phyloP scores from a whole-genome alignment of 1,140 invertebrate genomes.

The Drosophila pallidifrons region DNA sequence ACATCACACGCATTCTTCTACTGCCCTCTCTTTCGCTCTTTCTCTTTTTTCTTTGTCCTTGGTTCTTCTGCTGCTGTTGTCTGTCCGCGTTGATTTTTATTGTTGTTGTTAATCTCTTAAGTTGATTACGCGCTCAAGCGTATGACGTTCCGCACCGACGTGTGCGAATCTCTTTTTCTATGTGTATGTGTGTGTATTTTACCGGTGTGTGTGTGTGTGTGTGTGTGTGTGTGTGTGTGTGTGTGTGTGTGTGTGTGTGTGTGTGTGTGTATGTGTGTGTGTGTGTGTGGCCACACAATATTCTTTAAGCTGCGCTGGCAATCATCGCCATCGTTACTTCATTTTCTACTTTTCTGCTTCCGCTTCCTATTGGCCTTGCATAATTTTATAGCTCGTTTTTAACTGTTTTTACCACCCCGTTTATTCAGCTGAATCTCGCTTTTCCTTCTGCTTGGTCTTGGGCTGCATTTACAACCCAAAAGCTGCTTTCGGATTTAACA shows the following conservation, averaged over 20 bases:
- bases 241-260: not conserved
- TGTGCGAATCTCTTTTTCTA: not conserved
- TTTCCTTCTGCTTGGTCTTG: not conserved
- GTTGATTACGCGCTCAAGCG: constrained; percentile 39
- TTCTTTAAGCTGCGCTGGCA: constrained; percentile 27
- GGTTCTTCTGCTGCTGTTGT: not conserved
- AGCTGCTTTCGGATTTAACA: constrained; percentile 14
- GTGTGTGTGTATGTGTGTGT: constrained; percentile 9
- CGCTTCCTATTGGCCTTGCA: constrained; percentile 29
- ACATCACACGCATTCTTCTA: not conserved
- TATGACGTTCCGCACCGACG: not conserved
- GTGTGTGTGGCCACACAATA: constrained; percentile 20
- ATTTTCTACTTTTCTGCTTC: constrained; percentile 18
- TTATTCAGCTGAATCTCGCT: not conserved
- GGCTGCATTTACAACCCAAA: constrained; percentile 24
- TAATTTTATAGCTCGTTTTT: constrained; percentile 37
- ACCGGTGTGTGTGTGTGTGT: constrained; percentile 5
- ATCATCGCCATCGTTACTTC: constrained; percentile 40
- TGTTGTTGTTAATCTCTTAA: constrained; percentile 53
- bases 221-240: constrained; percentile 15
- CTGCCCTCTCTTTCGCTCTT: not conserved
- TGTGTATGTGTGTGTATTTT: not conserved
- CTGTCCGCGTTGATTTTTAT: constrained; percentile 36
- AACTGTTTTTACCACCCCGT: constrained; percentile 12
- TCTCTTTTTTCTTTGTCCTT: not conserved